phyloP scores from a whole-genome alignment of 2,888 invertebrate species.

The Cremastobaeus sp. region DNA sequence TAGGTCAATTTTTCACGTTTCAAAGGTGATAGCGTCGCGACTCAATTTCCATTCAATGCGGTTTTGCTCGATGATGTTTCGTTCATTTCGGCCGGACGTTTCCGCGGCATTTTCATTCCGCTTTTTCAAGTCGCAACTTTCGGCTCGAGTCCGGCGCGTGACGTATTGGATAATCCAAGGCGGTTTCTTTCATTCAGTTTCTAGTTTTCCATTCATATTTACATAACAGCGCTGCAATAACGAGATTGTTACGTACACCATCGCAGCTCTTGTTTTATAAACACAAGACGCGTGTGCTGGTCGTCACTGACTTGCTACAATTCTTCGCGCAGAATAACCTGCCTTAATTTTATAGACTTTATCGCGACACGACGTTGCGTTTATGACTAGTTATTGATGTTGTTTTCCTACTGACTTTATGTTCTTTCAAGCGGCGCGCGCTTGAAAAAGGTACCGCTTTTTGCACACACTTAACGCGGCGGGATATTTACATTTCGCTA shows the following conservation, averaged over 20 bases:
- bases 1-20: constrained; percentile 21
- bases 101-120: too few species aligned
- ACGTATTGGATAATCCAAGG: too few species aligned
- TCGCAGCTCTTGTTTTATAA: constrained; percentile 2
- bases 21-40: constrained; percentile 17
- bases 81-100: constrained; percentile 5
- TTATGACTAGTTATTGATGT: constrained; percentile 6
- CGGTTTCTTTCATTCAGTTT: constrained; percentile 21
- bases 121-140: too few species aligned
- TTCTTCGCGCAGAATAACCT: constrained; percentile 1
- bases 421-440: neutral
- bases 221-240: constrained; percentile 9
- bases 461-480: constrained; percentile 1
- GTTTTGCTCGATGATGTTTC: neutral
- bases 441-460: constrained; percentile 14
- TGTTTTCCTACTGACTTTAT: constrained; percentile 10
- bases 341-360: constrained; percentile 20
- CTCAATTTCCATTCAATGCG: constrained; percentile 22
- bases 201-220: constrained; percentile 13
- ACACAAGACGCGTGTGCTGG: neutral
- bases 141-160: too few species aligned
- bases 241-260: constrained; percentile 7
- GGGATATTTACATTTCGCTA: constrained; percentile 24
- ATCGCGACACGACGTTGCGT: constrained; percentile 2
- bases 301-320: neutral